Evolutionary conservation across 37 sponge, comb jelly and placozoan species (phyloP).

Genomic region (Lycopodina hypogea): DNA sequence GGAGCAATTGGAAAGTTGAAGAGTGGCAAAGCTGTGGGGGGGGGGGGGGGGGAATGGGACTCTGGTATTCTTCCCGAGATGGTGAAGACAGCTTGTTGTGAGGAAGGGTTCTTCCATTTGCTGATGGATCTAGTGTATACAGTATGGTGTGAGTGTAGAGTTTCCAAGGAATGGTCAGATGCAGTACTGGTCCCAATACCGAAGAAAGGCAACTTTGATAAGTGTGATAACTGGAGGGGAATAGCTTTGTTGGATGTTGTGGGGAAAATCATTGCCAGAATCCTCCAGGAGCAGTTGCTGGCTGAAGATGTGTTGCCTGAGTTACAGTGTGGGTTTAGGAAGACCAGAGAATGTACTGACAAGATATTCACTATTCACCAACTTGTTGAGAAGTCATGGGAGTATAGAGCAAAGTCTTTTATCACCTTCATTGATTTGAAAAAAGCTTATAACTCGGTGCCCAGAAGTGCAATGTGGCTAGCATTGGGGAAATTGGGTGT

Average conservation of each 20-base stretch:
- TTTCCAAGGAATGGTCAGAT: background rate
- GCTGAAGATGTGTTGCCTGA: conserved; percentile 8
- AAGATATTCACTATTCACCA: conserved; percentile 3
- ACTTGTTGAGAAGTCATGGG: conserved; percentile 15
- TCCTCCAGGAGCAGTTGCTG: background rate
- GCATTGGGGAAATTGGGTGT: conserved; percentile 1
- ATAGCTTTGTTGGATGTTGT: background rate
- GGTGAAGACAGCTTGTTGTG: background rate
- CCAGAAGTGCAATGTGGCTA: conserved; percentile 1
- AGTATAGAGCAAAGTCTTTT: background rate
- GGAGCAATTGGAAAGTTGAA: conserved; percentile 6
- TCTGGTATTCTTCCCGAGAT: background rate
- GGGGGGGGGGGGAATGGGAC: too few relatives aligned
- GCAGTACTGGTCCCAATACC: background rate
- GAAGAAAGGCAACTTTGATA: background rate
- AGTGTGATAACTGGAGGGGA: conserved; percentile 28
- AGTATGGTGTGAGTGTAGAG: background rate
- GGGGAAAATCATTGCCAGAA: background rate
- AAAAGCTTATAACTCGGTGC: conserved; percentile 31
- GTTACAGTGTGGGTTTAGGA: background rate
- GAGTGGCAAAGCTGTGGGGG: conserved; percentile 29
- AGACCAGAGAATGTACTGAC: background rate
- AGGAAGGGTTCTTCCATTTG: background rate
- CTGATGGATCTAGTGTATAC: background rate
- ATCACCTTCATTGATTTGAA: conserved; percentile 11